Evolutionary conservation across 2,113 vertebrate species (phyloP).

Genomic region (Nerophis ophidion): DNA sequence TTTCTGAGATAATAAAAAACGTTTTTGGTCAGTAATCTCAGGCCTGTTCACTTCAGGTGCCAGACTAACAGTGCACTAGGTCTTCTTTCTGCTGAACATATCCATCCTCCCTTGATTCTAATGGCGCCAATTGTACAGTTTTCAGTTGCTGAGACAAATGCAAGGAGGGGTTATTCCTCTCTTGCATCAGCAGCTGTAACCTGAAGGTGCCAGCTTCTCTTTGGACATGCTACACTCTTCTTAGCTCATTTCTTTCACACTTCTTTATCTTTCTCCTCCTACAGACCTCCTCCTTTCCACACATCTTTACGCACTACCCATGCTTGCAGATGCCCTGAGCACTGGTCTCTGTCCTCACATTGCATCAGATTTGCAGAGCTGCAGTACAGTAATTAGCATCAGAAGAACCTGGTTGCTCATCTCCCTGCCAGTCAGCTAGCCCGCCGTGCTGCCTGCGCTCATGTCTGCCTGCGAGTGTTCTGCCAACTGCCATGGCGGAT

Average conservation of each 20-base stretch:
- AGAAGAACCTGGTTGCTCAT: slow-evolving; percentile 51
- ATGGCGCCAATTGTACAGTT: not conserved
- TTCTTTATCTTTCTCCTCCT: slow-evolving; percentile 3
- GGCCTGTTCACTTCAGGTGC: no score
- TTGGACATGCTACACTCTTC: slow-evolving; percentile 18
- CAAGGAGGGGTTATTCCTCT: slow-evolving; percentile 37
- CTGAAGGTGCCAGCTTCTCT: slow-evolving; percentile 34
- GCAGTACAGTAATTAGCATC: slow-evolving; percentile 59
- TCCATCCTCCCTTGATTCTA: not conserved
- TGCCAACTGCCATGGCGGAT: slow-evolving; percentile 56
- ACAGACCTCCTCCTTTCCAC: not conserved
- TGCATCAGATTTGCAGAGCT: slow-evolving; percentile 48
- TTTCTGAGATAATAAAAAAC: not conserved
- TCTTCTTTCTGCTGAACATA: slow-evolving; percentile 28
- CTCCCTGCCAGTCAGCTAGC: slow-evolving; percentile 44
- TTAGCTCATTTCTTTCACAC: slow-evolving; percentile 1
- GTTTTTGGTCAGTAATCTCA: no score
- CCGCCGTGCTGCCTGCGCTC: slow-evolving; percentile 16
- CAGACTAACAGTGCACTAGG: no score
- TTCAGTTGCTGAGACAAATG: slow-evolving; percentile 29
- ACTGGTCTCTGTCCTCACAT: slow-evolving; percentile 43
- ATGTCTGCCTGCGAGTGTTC: slow-evolving; percentile 38
- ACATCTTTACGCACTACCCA: slow-evolving; percentile 5
- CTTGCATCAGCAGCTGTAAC: slow-evolving; percentile 61
- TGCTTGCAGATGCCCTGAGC: slow-evolving; percentile 30